Base-by-base conservation (phyloP, 2,797 vertebrate genomes). In the Enteromius radiatus region DNA sequence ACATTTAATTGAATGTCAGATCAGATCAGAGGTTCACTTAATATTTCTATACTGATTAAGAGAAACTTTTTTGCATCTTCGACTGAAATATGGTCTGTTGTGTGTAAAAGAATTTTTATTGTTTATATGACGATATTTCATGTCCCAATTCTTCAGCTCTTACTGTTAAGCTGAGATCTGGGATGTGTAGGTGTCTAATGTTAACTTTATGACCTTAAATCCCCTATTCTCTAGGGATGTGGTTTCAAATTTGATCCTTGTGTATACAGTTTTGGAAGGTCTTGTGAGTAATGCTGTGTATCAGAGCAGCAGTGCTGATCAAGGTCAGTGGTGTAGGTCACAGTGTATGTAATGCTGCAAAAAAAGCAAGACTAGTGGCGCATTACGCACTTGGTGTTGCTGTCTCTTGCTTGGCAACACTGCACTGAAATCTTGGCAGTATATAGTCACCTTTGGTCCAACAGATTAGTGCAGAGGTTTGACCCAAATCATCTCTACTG, bases 381-480 rank as follows among this genome's bases (percentile, higher is more conserved):
- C 28, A 47, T 61, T 71, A 45, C 7, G 36, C 52, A 56, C 31
- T 12, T 41, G 17, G 54, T 28, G 14, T 23, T 68, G 43, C 19
- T 61, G 41, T 80, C 23, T 71, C 12, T 61, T 80, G 12, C 26
- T 56, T 67, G 11, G 45, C 23, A 56, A 52, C 63, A 19, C 61
- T 33, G 7, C n/a, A n/a, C 36, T 0, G 49, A 41, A 56, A 67
- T 26, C 47, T 65, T 67, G 80, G 61, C 61, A 26, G 28, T 65
- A 36, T 52, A 17, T n/a, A 36, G 12, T 26, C 28, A 52, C 63
- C 45, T 78, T 78, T 14, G n/a, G 11, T 33, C 52, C 23, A 76
- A 54, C 43, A 75, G 69, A 81, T 65, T 54, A 75, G 11, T 56
- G 45, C 45, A 41, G 23, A 81, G 23, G 70, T 74, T 74, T 81